phyloP scores from a whole-genome alignment of 23 tunicate genomes.

The Diplosoma virens region DNA sequence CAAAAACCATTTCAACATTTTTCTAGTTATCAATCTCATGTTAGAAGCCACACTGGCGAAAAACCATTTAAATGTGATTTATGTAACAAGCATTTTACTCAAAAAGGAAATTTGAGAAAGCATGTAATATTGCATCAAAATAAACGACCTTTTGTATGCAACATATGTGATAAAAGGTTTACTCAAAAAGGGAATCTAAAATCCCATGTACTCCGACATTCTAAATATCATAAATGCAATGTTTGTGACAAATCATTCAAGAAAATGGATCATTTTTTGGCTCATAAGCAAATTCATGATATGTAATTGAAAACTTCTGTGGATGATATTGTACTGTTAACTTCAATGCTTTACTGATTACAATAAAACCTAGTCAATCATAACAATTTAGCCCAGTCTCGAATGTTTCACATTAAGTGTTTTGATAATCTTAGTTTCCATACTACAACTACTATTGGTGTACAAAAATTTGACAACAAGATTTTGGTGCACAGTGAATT shows the following conservation, averaged over 20 bases:
- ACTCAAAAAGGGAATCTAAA: conserved; percentile 1
- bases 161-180: conserved; percentile 2
- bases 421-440: too few relatives aligned
- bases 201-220: background rate
- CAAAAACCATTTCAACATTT: conserved; percentile 19
- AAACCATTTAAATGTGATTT: conserved; percentile 21
- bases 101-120: conserved; percentile 4
- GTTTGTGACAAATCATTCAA: conserved; percentile 11
- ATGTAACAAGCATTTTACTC: conserved; percentile 7
- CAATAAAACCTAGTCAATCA: too few relatives aligned
- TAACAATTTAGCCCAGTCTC: too few relatives aligned
- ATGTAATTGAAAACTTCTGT: too few relatives aligned
- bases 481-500: too few relatives aligned
- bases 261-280: background rate
- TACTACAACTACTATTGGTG: too few relatives aligned
- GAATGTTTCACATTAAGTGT: too few relatives aligned
- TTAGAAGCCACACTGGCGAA: conserved; percentile 29
- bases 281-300: conserved; percentile 1
- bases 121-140: conserved; percentile 7
- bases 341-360: too few relatives aligned
- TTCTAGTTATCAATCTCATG: conserved; percentile 12
- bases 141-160: background rate
- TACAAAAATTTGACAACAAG: too few relatives aligned
- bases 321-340: too few relatives aligned
- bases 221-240: background rate